Conservation (phyloP, 2,113 vertebrate species). For the Larimichthys polyactis region DNA sequence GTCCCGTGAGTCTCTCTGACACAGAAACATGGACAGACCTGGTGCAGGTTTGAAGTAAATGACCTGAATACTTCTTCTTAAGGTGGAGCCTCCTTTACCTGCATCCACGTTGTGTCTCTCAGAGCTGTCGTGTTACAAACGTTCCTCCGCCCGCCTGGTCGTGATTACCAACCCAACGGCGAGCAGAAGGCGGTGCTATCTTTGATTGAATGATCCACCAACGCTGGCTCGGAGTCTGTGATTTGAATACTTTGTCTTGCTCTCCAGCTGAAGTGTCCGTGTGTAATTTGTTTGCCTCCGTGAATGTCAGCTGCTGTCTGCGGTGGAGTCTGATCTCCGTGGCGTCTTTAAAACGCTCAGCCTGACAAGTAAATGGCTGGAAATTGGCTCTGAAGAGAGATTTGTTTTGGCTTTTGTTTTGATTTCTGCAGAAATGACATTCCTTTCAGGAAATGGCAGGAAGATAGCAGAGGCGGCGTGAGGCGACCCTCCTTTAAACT, state of each 20-base stretch:
- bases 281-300: slow-evolving; percentile 69
- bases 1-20: too few relatives aligned
- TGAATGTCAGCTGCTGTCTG: slow-evolving; percentile 73
- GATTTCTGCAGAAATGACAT: slow-evolving; percentile 74
- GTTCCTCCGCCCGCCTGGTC: too few relatives aligned
- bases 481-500: slow-evolving; percentile 41
- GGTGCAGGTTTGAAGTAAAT: too few relatives aligned
- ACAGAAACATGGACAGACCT: too few relatives aligned
- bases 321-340: slow-evolving; percentile 36
- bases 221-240: neutral
- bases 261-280: slow-evolving; percentile 42
- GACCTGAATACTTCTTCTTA: too few relatives aligned
- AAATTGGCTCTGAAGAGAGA: slow-evolving; percentile 78
- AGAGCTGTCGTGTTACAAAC: too few relatives aligned
- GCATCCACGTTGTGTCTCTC: too few relatives aligned
- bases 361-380: slow-evolving; percentile 81
- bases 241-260: slow-evolving; percentile 26
- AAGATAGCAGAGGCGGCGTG: slow-evolving; percentile 58
- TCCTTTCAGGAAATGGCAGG: slow-evolving; percentile 76
- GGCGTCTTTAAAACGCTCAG: slow-evolving; percentile 76
- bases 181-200: too few relatives aligned
- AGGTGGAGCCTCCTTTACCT: too few relatives aligned
- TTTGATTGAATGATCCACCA: neutral
- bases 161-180: too few relatives aligned
- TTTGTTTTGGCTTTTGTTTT: slow-evolving; percentile 81